Evolutionary conservation across 1,140 invertebrate species (phyloP).

Genomic region (Drosophila pseudoananassae): DNA sequence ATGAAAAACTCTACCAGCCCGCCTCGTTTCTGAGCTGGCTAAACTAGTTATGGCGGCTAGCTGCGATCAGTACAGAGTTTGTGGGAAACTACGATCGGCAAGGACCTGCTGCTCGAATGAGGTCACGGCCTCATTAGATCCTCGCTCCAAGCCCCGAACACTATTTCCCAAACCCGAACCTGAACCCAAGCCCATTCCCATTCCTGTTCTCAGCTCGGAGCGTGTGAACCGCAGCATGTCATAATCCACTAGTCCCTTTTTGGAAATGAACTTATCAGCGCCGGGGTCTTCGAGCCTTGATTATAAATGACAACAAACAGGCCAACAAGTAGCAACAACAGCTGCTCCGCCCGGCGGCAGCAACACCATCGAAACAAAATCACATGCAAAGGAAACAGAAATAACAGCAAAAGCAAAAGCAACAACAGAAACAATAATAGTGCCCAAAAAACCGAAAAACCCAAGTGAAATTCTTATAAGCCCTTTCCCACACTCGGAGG

Average conservation of each 20-base stretch:
- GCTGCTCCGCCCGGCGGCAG: conserved; percentile 48
- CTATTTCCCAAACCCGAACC: not conserved
- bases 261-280: conserved; percentile 77
- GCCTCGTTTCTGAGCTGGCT: conserved; percentile 57
- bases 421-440: conserved; percentile 52
- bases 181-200: conserved; percentile 10
- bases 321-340: conserved; percentile 78
- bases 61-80: conserved; percentile 8
- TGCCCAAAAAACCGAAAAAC: conserved; percentile 67
- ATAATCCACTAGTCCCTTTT: conserved; percentile 70
- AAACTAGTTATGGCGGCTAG: conserved; percentile 60
- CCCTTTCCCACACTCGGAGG: conserved; percentile 77
- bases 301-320: conserved; percentile 81
- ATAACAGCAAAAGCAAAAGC: conserved; percentile 44
- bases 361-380: conserved; percentile 48
- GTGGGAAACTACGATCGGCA: conserved; percentile 62
- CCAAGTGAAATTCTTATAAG: conserved; percentile 83
- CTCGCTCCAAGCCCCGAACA: conserved; percentile 16
- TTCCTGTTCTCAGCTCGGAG: conserved; percentile 38
- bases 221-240: conserved; percentile 77
- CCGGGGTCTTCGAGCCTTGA: conserved; percentile 68
- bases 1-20: conserved; percentile 21
- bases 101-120: conserved; percentile 65
- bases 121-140: conserved; percentile 79
- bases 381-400: conserved; percentile 74